These are phyloP conservation scores for Taurulus bubalis DNA, from an alignment of 2,113 vertebrate genomes.

Conservation along the genomic window DNA sequence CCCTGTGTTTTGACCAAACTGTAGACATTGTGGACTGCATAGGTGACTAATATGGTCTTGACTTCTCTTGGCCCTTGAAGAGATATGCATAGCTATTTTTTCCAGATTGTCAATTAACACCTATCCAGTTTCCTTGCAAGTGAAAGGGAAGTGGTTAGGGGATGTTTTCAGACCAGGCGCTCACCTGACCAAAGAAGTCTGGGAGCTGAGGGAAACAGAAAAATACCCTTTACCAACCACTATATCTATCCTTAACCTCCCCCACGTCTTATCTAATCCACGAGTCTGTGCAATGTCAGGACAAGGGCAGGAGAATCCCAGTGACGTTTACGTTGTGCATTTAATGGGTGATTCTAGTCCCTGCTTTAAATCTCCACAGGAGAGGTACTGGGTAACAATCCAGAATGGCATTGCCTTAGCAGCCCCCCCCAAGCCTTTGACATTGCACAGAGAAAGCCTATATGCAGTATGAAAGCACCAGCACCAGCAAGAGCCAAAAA, in stretches of 20 bases:
- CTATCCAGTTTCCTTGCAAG: conserved; percentile 18
- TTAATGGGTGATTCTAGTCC: not conserved
- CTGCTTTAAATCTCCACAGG: conserved; percentile 18
- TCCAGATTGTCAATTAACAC: conserved; percentile 31
- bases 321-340: conserved; percentile 5
- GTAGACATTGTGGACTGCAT: conserved; percentile 23
- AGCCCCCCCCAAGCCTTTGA: conserved; percentile 38
- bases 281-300: conserved; percentile 77
- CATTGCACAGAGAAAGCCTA: conserved; percentile 75
- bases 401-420: not conserved
- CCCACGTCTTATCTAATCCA: conserved; percentile 47
- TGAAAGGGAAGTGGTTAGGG: conserved; percentile 37
- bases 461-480: conserved; percentile 63
- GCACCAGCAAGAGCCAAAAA: conserved; percentile 60
- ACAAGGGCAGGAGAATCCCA: conserved; percentile 35
- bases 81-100: not conserved
- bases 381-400: conserved; percentile 4
- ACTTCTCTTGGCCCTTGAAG: not conserved
- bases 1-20: conserved; percentile 39
- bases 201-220: conserved; percentile 80
- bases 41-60: conserved; percentile 31
- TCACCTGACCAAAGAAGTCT: conserved; percentile 80
- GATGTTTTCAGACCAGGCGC: conserved; percentile 78
- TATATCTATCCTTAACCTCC: conserved; percentile 52
- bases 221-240: conserved; percentile 77